Evolutionary conservation across 2,888 invertebrate genomes (phyloP), one percentile per base, ranked within the genome.

Genomic region (Dasysyrphus tricinctus): DNA sequence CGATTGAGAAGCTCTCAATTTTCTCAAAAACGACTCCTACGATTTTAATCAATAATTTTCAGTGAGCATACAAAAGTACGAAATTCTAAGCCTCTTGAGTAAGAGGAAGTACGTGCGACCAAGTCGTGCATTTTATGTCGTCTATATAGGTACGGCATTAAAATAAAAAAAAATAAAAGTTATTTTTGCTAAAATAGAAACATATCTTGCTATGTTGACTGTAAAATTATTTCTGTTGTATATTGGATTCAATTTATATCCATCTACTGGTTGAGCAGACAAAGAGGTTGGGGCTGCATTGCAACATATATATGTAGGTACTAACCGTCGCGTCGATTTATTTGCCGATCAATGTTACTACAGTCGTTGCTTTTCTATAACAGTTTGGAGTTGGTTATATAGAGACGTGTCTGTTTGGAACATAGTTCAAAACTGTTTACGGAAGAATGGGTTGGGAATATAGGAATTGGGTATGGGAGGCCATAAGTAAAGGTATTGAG

Each of bases 251-350:
- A 65, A 65, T 65, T 65, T 65, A 65, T 65, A 32, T 19, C 47
- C 65, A 65, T 65, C 47, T 19, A 47, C 3, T 49, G 16, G 32
- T 47, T 47, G 12, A 65, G 12, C 11, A 34, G 16, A 32, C 34
- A 65, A 2, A 29, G 16, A 14, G 39, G 16, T 12, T 19, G n/a
- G 63, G 16, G 5, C 12, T 32, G 47, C 16, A 12, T 47, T 32
- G 29, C 63, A 47, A 47, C 3, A 42, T 44, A n/a, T 6, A n/a
- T 44, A n/a, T 6, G 7, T 2, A 29, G n/a, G 24, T 16, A 57
- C n/a, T 47, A 47, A 65, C 65, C 65, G 47, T 49, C 65, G 47
- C 65, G 47, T 49, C 65, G 47, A 65, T 65, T 47, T 65, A 44
- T 47, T 16, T 65, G 32, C 44, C 65, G 47, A 47, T 65, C 65